These are phyloP conservation scores for Notodonta ziczac DNA, from an alignment of 2,888 invertebrate species.

Conservation along the genomic window DNA sequence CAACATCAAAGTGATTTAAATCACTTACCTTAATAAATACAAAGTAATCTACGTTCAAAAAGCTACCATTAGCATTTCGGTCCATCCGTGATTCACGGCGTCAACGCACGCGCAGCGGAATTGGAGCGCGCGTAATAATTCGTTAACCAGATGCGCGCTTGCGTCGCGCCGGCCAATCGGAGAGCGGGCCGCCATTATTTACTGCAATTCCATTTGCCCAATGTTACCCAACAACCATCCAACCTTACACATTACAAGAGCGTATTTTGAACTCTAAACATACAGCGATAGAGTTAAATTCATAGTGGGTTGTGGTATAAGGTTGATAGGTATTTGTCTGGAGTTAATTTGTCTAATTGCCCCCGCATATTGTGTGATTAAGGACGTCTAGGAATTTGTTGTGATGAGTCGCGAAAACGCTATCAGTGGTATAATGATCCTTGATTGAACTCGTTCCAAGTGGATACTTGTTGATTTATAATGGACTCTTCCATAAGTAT, in stretches of 20 bases:
- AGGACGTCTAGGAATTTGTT: constrained; percentile 30
- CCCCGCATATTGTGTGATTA: constrained; percentile 40
- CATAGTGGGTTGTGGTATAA: not conserved
- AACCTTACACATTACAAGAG: not conserved
- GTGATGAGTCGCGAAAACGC: not conserved
- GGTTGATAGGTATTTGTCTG: not conserved
- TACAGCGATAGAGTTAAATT: not conserved
- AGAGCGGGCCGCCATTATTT: constrained; percentile 43
- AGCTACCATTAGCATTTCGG: constrained; percentile 31
- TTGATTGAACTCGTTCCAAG: not conserved
- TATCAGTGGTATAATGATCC: not conserved
- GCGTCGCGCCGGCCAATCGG: constrained; percentile 51
- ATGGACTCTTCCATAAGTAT: not conserved
- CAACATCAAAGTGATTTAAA: not conserved
- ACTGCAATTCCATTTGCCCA: constrained; percentile 42
- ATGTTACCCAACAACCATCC: not conserved
- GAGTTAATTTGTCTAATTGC: constrained; percentile 58
- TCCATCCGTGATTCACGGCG: constrained; percentile 41
- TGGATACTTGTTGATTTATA: not conserved
- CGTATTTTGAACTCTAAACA: not conserved
- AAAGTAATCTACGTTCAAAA: constrained; percentile 27
- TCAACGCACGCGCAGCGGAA: constrained; percentile 47
- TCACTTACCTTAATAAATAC: constrained; percentile 7
- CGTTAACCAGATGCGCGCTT: constrained; percentile 73
- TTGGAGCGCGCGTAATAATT: constrained; percentile 65